A percentile compares a stretch with the other conserved stretches of the same genome.
phyloP scores from a whole-genome alignment of 2,888 invertebrate genomes.

The Trissolcus brochymenae region DNA sequence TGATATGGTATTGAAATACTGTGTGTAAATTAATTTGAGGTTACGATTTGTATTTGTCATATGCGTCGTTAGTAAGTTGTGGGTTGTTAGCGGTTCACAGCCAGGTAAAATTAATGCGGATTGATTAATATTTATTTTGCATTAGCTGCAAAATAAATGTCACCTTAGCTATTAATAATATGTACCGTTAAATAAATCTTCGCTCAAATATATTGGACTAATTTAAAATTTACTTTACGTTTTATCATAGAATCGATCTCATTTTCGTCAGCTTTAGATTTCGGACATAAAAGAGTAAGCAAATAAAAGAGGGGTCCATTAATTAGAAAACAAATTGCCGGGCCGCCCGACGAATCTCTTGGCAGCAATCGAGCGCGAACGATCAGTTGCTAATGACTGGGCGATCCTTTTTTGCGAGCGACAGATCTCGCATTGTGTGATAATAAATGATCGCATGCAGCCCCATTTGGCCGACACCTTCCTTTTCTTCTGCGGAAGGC shows the following conservation, averaged over 20 bases:
- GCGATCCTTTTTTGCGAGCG: slow-evolving; percentile 7
- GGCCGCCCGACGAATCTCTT: neutral
- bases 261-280: too few species aligned
- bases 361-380: slow-evolving; percentile 2
- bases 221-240: too few species aligned
- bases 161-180: too few species aligned
- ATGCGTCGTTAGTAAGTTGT: neutral
- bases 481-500: slow-evolving; percentile 23
- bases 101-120: neutral
- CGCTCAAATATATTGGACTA: too few species aligned
- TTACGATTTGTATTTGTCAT: slow-evolving; percentile 11
- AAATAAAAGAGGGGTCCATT: neutral
- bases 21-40: slow-evolving; percentile 15
- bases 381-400: slow-evolving; percentile 41
- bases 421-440: slow-evolving; percentile 18
- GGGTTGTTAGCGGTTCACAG: too few species aligned
- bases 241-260: too few species aligned
- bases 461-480: slow-evolving; percentile 1
- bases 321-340: slow-evolving; percentile 13
- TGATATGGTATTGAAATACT: slow-evolving; percentile 9
- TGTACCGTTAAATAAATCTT: neutral
- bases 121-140: slow-evolving; percentile 5
- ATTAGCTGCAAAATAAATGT: too few species aligned
- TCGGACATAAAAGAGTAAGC: too few species aligned
- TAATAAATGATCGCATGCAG: slow-evolving; percentile 28